Base-by-base conservation (phyloP, 2,797 vertebrate species). In the Hylomyscus alleni region DNA sequence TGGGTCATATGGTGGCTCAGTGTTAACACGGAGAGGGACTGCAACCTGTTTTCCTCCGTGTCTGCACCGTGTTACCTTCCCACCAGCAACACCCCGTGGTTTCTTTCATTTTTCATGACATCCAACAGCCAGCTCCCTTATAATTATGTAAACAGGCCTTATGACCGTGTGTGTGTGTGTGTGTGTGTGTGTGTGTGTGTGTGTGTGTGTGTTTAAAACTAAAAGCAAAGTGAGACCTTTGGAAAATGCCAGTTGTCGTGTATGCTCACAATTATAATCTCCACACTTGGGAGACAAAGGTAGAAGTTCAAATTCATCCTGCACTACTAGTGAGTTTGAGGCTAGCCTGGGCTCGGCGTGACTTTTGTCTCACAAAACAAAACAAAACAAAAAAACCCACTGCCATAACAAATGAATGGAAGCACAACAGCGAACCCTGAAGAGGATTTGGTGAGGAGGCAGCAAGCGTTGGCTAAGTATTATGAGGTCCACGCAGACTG, bases 21-120 rank as follows among this genome's bases (percentile, higher is more conserved):
- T 89, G 22, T 78, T 89, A 34, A 78, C 54, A 65, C 81, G 91
- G n/a, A 86, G 85, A 95, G 76, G 47, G 94, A 11, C 6, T 24
- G 0, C 29, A 84, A 89, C 22, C 7, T 44, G 52, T 89, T 90
- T 90, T 84, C 62, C 29, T 90, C 7, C n/a, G 76, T 2, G 37
- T 4, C 34, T 72, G 37, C 0, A 37, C 37, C 9, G 24, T 72
- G 94, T 89, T 89, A 24, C 15, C 24, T 67, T 67, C 19, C 91
- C 20, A 54, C 14, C 76, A 65, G 60, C 69, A 58, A 26, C 47
- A 40, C 3, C 34, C 12, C 26, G 0, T 10, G 72, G 58, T 91
- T 95, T 84, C 82, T 92, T 92, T 77, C 24, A 89, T 77, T 89
- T 89, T 73, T 67, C 47, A 20, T 92, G 78, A 77, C 14, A 8